Evolutionary conservation across 2,113 vertebrate species (phyloP).

Genomic region (Ovibos moschatus): DNA sequence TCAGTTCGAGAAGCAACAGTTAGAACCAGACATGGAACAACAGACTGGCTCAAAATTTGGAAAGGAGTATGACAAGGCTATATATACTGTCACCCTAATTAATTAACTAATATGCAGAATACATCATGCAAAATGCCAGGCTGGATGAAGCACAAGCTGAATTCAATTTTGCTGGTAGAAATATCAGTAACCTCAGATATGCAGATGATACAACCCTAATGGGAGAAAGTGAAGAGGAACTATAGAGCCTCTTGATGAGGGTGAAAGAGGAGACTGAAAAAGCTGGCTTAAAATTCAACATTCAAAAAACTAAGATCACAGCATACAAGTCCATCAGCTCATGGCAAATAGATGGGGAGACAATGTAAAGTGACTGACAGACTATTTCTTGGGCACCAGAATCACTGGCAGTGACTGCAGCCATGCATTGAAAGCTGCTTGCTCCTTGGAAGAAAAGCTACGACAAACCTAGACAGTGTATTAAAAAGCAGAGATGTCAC

Average conservation of each 20-base stretch:
- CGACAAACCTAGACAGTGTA: neutral
- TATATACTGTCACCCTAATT: neutral
- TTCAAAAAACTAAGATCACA: neutral
- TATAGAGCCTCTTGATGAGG: neutral
- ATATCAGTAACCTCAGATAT: neutral
- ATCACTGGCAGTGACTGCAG: neutral
- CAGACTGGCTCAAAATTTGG: neutral
- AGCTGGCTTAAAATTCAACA: neutral
- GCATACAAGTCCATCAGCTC: neutral
- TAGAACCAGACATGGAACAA: neutral
- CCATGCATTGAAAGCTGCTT: neutral
- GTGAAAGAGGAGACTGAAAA: neutral
- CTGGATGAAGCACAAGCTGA: neutral
- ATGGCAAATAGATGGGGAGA: neutral
- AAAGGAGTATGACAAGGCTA: neutral
- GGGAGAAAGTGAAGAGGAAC: neutral
- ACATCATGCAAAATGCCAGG: neutral
- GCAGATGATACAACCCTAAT: neutral
- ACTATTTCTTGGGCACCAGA: neutral
- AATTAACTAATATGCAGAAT: neutral
- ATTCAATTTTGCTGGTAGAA: neutral
- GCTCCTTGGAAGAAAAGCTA: neutral
- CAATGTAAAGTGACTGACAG: neutral
- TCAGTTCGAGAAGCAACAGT: neutral
- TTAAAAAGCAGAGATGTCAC: neutral